phyloP scores from a whole-genome alignment of 2,113 vertebrate species.

The Cyprinus carpio region DNA sequence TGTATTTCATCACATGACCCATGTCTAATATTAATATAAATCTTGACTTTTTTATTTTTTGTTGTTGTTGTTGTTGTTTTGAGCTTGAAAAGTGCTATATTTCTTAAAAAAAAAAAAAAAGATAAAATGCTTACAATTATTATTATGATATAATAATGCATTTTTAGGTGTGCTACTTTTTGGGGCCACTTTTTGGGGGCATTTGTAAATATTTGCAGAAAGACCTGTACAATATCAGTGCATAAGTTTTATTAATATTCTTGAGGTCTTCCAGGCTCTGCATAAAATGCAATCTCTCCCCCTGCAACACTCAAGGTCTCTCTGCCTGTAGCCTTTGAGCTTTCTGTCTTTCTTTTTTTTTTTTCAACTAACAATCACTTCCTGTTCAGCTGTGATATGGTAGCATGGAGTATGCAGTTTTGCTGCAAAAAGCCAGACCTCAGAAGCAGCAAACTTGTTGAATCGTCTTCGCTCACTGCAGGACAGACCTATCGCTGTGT shows the following conservation, averaged over 20 bases:
- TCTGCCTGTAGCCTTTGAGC: constrained; percentile 37
- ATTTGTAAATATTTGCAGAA: background rate
- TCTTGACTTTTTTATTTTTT: background rate
- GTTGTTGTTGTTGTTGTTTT: background rate
- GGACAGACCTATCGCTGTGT: background rate
- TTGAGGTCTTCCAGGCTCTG: background rate
- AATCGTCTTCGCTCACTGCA: constrained; percentile 52
- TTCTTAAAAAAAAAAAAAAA: too few relatives aligned
- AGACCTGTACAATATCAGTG: background rate
- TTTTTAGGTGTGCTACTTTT: background rate
- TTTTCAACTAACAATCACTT: constrained; percentile 61
- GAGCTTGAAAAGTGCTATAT: background rate
- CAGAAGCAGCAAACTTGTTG: constrained; percentile 41
- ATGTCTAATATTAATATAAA: background rate
- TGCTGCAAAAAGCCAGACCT: constrained; percentile 59
- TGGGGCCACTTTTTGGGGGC: background rate
- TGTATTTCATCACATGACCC: background rate
- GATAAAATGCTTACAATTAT: background rate
- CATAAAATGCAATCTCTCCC: constrained; percentile 14
- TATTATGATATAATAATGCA: background rate
- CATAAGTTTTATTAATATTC: background rate
- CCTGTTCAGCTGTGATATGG: constrained; percentile 75
- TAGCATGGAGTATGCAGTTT: constrained; percentile 59
- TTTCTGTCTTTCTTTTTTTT: constrained; percentile 11
- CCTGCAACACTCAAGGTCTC: constrained; percentile 28